phyloP scores from a whole-genome alignment of 2,888 invertebrate genomes.

The Cyclophora albipunctata region DNA sequence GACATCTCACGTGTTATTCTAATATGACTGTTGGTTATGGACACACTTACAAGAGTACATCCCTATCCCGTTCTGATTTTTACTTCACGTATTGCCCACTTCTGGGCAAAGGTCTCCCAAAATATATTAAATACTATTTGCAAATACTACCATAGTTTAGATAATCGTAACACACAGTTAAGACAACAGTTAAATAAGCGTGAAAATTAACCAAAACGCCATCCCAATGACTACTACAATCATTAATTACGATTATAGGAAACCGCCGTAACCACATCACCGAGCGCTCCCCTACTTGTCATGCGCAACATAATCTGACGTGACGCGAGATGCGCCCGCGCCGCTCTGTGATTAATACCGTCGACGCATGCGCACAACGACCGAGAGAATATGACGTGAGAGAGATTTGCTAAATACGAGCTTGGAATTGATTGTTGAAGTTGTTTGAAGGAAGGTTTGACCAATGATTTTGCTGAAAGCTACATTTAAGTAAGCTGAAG shows the following conservation, averaged over 20 bases:
- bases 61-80: no score
- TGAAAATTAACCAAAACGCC: no score
- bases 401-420: neutral
- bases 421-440: neutral
- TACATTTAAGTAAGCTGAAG: no score
- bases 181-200: no score
- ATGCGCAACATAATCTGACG: constrained; percentile 38
- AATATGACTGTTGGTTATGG: neutral
- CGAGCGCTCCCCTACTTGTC: constrained; percentile 17
- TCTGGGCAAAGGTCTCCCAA: no score
- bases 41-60: no score
- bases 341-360: constrained; percentile 43
- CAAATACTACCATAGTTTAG: no score
- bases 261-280: neutral
- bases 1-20: neutral
- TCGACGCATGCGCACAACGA: constrained; percentile 25
- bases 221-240: no score
- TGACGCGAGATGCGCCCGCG: constrained; percentile 33
- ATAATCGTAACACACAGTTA: no score
- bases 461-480: neutral
- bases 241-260: no score
- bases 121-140: no score
- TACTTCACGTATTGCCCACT: no score
- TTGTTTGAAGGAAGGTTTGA: neutral
- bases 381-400: neutral